Evolutionary conservation across 1,140 invertebrate species (phyloP), one percentile per base, ranked within the genome.

Genomic region (Anagrus nilaparvatae): DNA sequence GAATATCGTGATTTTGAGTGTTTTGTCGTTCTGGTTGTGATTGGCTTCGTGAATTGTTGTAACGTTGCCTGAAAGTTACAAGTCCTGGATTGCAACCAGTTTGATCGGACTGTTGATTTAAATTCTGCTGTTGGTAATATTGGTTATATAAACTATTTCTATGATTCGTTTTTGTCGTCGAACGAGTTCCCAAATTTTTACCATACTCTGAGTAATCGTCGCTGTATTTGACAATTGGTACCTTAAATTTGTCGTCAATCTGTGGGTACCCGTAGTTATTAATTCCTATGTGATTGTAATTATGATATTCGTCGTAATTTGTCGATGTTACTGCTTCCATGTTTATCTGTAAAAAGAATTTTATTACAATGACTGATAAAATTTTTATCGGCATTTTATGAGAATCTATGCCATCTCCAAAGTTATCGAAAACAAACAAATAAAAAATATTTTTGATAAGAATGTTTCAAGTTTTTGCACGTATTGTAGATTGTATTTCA

Each of bases 261-360:
- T 63, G 58, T 7, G 57, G 55, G 32, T 65, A 65, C 34, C 63
- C 60, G 49, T 67, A 66, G 2, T 53, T 57, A 16, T 61, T 64
- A 45, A 59, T 61, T 10, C 54, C 54, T 5, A 56, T 43, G 34
- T 65, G 62, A 48, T 52, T 48, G 28, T 64, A 61, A 42, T 63
- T 59, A 47, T 50, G 45, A 28, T n/a, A 31, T 64, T 62, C 12
- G 55, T 46, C 5, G 50, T 67, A 67, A 31, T 67, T 59, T 3
- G 56, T 63, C 12, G 65, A 66, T 1, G 63, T 65, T 7, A 66
- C 65, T 1, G 65, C 63, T 24, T 67, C 61, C 63, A 67, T 65
- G 39, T 67, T 67, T 47, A 67, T 67, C 65, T 67, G 52, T 0
- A 61, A 64, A 31, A 51, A n/a, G n/a, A n/a, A n/a, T n/a, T n/a